A percentile compares a stretch with the other conserved stretches of the same genome.
Conservation (phyloP, 2,888 invertebrate genomes). For the Resseliella maxima region DNA sequence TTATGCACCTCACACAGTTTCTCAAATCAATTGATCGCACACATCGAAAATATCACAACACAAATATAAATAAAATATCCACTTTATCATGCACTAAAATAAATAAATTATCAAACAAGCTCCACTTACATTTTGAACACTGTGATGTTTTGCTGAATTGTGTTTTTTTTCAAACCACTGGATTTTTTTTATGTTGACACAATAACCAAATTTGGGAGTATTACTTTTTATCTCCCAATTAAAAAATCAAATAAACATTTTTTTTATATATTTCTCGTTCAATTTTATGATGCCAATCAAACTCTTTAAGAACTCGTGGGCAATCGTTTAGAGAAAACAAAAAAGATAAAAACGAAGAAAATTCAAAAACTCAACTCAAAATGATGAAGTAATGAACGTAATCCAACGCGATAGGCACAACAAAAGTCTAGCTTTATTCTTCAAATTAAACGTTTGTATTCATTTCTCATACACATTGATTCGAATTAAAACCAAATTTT, state of each 20-base stretch:
- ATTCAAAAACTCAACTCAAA: neutral
- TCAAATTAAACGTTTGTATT: neutral
- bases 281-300: constrained; percentile 42
- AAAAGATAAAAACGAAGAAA: neutral
- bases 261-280: neutral
- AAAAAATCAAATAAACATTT: constrained; percentile 35
- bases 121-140: constrained; percentile 39
- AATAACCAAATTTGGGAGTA: neutral
- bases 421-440: neutral
- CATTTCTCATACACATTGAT: too few relatives aligned
- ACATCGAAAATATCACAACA: neutral
- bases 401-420: constrained; percentile 33
- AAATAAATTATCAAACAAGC: neutral
- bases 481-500: too few relatives aligned
- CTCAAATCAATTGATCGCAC: neutral
- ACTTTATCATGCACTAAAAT: constrained; percentile 29
- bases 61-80: neutral
- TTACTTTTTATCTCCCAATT: constrained; percentile 46
- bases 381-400: constrained; percentile 38
- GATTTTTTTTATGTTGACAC: constrained; percentile 30
- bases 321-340: neutral
- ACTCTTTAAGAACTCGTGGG: neutral
- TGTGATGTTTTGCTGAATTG: neutral
- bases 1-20: neutral
- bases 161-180: neutral